A percentile compares a stretch with the other conserved stretches of the same genome.
Evolutionary conservation across 2,888 invertebrate genomes (phyloP).

Genomic region (Drosophila conformis): DNA sequence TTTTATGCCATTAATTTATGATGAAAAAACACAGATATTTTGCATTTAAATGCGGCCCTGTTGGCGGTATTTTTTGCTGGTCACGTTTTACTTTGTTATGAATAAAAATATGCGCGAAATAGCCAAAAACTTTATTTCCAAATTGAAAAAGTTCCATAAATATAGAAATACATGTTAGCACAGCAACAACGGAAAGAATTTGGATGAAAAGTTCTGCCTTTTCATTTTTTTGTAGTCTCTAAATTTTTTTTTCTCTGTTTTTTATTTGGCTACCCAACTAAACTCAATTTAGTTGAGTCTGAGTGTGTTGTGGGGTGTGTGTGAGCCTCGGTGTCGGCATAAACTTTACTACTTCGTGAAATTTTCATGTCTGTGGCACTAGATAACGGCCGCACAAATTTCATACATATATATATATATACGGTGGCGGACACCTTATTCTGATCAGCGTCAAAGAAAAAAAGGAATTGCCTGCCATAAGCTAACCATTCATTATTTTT

Average conservation of each 20-base stretch:
- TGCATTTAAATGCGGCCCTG: conserved; percentile 26
- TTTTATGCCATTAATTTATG: conserved; percentile 53
- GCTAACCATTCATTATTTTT: no score
- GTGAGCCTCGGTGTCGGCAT: conserved; percentile 55
- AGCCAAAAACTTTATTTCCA: conserved; percentile 75
- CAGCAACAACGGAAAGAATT: conserved; percentile 14
- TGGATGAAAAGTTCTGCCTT: conserved; percentile 65
- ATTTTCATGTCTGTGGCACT: conserved; percentile 78
- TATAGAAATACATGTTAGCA: conserved; percentile 67
- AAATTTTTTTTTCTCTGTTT: conserved; percentile 19
- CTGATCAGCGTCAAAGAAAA: no score
- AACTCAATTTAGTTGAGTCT: conserved; percentile 60
- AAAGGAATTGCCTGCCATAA: no score
- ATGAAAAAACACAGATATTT: conserved; percentile 34
- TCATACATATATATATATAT: conserved; percentile 15
- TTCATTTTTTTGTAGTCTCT: conserved; percentile 11
- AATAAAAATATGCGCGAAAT: conserved; percentile 75
- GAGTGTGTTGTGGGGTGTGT: conserved; percentile 13
- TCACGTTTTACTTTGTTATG: conserved; percentile 75
- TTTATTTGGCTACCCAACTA: conserved; percentile 60
- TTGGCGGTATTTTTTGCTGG: conserved; percentile 33
- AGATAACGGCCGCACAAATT: conserved; percentile 72
- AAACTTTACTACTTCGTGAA: conserved; percentile 77
- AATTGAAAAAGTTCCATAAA: conserved; percentile 79
- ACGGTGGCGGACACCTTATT: no score